Base-by-base conservation (phyloP, 2,888 invertebrate genomes). In the Esperia sulphurella region DNA sequence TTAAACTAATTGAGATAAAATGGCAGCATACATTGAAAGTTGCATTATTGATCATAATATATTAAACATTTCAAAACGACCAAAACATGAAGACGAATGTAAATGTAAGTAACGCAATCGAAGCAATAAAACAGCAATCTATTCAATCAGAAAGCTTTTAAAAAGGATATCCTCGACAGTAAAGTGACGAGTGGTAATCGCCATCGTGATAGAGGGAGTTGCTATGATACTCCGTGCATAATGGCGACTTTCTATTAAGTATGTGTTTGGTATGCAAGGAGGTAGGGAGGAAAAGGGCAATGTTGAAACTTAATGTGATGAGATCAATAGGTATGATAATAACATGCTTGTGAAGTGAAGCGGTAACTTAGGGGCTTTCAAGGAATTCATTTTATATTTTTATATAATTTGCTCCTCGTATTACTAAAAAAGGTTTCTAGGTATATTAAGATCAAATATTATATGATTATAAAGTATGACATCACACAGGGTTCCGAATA, bases 151-250 rank as follows among this genome's bases (percentile, higher is more conserved):
- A 71, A 73, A 52, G 66, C 65, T 69, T 66, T 65, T 80, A 76
- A 82, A 74, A 64, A 78, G 82, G 82, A 82, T 79, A 71, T 82
- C 80, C 79, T 71, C 53, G 14, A 12, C 54, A 42, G 29, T 38
- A 48, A 58, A 53, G 48, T 46, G 49, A 52, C 44, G 54, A 55
- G 57, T 51, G 44, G 50, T 50, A 57, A 60, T 59, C 50, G 56
- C 57, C 47, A 52, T 51, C 50, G 40, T 46, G 51, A 21, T 35
- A 54, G 57, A 64, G 79, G 78, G 78, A 65, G 78, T 77, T 75
- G 75, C 74, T 63, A 71, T 59, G 75, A 52, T 58, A 62, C 58
- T 46, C 10, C 14, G 10, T 39, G 39, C 39, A 14, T 39, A 39
- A 39, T 14, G n/a, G 37, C 12, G 52, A 49, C 51, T 21, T 45